These are phyloP conservation scores for Mystacornis crossleyi DNA, from an alignment of 2,113 vertebrate genomes.

Conservation along the genomic window DNA sequence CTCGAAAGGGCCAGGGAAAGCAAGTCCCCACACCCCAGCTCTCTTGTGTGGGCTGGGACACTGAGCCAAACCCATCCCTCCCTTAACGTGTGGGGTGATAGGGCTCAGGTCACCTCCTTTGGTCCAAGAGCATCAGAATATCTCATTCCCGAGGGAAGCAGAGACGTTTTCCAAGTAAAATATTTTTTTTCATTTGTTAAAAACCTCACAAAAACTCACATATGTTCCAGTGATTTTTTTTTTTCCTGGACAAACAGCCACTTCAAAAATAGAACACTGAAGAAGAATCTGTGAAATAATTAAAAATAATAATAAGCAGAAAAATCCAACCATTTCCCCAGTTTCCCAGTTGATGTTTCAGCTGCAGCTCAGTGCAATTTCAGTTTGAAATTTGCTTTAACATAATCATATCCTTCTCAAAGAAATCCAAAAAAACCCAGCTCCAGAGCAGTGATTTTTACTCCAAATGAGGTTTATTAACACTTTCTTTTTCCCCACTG, in stretches of 20 bases:
- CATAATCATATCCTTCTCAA: not conserved
- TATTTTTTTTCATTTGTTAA: not conserved
- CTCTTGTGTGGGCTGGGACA: not conserved
- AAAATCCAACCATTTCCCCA: slow-evolving; percentile 39
- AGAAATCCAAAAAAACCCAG: not conserved
- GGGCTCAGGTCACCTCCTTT: not conserved
- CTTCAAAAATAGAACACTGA: not conserved
- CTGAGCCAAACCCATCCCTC: not conserved
- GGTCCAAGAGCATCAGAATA: not conserved
- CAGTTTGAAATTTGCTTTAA: slow-evolving; percentile 26
- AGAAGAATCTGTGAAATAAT: slow-evolving; percentile 32
- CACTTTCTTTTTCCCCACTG: not conserved
- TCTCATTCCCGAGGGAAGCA: not conserved
- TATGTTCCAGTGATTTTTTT: not conserved
- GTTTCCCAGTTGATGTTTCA: slow-evolving; percentile 14
- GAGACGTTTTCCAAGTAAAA: not conserved
- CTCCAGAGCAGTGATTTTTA: not conserved
- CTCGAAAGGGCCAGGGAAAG: not conserved
- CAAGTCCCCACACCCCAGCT: not conserved
- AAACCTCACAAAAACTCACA: not conserved
- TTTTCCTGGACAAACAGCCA: not conserved
- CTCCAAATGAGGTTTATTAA: not conserved
- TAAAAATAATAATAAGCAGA: slow-evolving; percentile 59
- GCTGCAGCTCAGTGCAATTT: not conserved
- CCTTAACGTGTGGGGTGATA: rapidly evolving